Conservation (phyloP, 2,797 vertebrate genomes). For the Sarcoramphus papa region DNA sequence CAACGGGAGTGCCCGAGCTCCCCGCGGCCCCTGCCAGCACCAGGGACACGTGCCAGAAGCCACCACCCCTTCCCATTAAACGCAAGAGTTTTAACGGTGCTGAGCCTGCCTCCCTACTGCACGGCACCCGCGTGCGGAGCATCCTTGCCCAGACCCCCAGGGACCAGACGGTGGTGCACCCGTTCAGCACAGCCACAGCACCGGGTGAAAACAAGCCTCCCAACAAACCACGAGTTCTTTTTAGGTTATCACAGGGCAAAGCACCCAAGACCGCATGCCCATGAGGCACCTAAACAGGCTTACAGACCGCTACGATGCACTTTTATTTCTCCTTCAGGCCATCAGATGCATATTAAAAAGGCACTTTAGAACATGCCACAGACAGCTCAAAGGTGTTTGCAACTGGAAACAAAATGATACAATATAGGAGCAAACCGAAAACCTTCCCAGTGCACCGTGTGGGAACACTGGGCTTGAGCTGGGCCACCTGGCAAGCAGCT, state of each 20-base stretch:
- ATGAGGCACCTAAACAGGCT: background rate
- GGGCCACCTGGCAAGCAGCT: background rate
- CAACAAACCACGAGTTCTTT: background rate
- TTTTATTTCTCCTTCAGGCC: background rate
- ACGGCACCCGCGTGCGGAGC: fast-evolving
- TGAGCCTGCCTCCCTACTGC: background rate
- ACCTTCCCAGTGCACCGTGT: fast-evolving
- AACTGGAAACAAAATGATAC: background rate
- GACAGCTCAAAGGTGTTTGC: background rate
- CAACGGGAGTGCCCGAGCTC: fast-evolving
- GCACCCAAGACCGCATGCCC: background rate
- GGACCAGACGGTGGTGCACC: no score
- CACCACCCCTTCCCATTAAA: background rate
- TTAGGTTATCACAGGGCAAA: background rate
- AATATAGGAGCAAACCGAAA: background rate
- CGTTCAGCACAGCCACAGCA: fast-evolving
- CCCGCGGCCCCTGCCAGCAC: background rate
- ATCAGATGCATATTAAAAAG: background rate
- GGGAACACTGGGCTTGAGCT: background rate
- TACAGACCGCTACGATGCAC: fast-evolving
- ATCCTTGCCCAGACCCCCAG: background rate
- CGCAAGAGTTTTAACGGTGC: no score
- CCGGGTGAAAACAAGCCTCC: background rate
- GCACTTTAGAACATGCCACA: background rate
- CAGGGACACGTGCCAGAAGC: background rate